A percentile compares a stretch with the other conserved stretches of the same genome.
Evolutionary conservation across 2,113 vertebrate genomes (phyloP).

Genomic region (Paedocypris sp.): DNA sequence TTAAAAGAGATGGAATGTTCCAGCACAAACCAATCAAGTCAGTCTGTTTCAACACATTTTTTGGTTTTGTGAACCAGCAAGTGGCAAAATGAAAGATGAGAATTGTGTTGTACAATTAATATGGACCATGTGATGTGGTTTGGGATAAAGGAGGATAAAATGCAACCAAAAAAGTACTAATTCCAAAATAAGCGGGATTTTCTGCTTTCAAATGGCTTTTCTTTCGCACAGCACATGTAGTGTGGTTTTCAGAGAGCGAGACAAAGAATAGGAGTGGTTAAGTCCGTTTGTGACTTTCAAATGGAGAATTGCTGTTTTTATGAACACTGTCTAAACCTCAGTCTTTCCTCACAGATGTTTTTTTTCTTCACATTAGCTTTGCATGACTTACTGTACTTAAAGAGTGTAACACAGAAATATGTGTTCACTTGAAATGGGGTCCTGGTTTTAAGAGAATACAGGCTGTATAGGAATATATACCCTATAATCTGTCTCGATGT

Average conservation of each 20-base stretch:
- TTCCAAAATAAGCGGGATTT: constrained; percentile 14
- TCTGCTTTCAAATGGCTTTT: constrained; percentile 1
- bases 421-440: background rate
- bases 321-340: background rate
- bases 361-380: constrained; percentile 8
- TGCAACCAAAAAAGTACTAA: constrained; percentile 14
- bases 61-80: constrained; percentile 1
- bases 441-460: background rate
- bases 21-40: background rate
- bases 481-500: background rate
- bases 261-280: constrained; percentile 9
- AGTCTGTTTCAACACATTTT: background rate
- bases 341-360: background rate
- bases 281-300: background rate
- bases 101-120: constrained; percentile 2
- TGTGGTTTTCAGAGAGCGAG: constrained; percentile 7
- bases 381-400: background rate
- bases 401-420: background rate
- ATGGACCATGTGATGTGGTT: constrained; percentile 22
- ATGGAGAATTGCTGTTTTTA: background rate
- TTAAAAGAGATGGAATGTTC: background rate
- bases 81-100: background rate
- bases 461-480: too few species aligned
- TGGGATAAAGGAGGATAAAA: background rate
- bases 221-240: constrained; percentile 22